Evolutionary conservation across 2,888 invertebrate species (phyloP), one percentile per base, ranked within the genome.

Genomic region (Xestia c-nigrum): DNA sequence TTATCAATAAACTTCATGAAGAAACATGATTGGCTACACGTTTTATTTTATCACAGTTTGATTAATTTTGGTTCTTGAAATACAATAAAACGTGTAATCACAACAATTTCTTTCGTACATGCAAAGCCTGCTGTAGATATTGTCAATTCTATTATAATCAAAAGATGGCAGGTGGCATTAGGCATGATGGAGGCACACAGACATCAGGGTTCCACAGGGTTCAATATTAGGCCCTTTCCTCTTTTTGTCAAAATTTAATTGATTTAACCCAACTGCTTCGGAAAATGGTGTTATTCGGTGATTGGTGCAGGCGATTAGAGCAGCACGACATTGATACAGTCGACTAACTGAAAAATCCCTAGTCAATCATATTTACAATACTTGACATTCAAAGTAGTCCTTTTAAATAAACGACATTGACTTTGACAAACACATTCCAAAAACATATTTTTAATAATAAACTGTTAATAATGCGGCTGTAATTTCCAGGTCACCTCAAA

Each of bases 401-500:
- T 68, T 78, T 50, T 10, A 64, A 83, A 78, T 78, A 79, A 79
- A 52, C 43, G 46, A 57, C 76, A 50, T 77, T 83, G 61, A 83
- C 52, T 46, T 66, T 75, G 50, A 66, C 16, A 67, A 67, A 63
- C 67, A 55, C 67, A 80, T 81, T 80, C 61, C 63, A 50, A 50
- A 52, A 67, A 12, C 9, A 19, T 69, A 21, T 84, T 74, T 74
- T 74, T 31, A 40, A 31, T 31, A 31, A 31, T 31, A 31, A 31
- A 73, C 21, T 70, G 14, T 38, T 40, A 80, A 52, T 65, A 72
- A 72, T 55, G 10, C 43, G 43, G 5, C 38, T 68, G 52, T 31
- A 14, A 67, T 38, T 14, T 67, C 24, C 57, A 72, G 72, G 61
- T 70, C 72, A 76, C 21, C 57, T 66, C 9, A 65, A 81, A 85